Conservation (phyloP, 2,797 vertebrate species). For the Aulostomus chinensis region DNA sequence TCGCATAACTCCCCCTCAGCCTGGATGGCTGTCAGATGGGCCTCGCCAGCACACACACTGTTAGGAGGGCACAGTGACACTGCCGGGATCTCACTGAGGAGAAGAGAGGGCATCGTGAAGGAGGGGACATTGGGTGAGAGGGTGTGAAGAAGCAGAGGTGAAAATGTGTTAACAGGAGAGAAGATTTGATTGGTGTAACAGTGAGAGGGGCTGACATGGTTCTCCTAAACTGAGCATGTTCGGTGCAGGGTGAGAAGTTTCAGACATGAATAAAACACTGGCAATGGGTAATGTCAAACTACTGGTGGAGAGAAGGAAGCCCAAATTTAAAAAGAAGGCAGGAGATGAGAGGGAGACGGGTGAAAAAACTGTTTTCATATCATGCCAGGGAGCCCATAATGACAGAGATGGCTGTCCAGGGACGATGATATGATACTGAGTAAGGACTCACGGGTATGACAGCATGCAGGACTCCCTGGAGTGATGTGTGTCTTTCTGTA, state of each 20-base stretch:
- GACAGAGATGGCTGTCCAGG: constrained; percentile 7
- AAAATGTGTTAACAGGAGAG: not conserved
- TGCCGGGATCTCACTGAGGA: constrained; percentile 76
- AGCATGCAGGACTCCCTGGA: constrained; percentile 2
- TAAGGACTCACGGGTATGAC: constrained; percentile 13
- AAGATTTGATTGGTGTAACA: constrained; percentile 4
- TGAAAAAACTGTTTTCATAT: constrained; percentile 11
- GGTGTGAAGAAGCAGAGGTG: not conserved
- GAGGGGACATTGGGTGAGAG: not conserved
- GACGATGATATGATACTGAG: constrained; percentile 10
- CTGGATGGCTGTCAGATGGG: constrained; percentile 60
- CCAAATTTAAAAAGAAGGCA: constrained; percentile 43
- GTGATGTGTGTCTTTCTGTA: no score
- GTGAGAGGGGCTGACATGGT: no score
- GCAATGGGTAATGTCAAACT: no score
- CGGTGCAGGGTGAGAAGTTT: no score
- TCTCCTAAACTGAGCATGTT: no score
- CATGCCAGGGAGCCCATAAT: constrained; percentile 7
- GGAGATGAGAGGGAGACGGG: not conserved
- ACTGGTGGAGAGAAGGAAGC: constrained; percentile 25
- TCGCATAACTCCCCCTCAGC: constrained; percentile 68
- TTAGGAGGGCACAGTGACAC: constrained; percentile 81
- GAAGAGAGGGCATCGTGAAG: not conserved
- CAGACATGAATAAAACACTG: no score
- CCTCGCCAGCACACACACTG: constrained; percentile 55